Evolutionary conservation across 2,797 vertebrate species (phyloP).

Genomic region (Cygnus olor): DNA sequence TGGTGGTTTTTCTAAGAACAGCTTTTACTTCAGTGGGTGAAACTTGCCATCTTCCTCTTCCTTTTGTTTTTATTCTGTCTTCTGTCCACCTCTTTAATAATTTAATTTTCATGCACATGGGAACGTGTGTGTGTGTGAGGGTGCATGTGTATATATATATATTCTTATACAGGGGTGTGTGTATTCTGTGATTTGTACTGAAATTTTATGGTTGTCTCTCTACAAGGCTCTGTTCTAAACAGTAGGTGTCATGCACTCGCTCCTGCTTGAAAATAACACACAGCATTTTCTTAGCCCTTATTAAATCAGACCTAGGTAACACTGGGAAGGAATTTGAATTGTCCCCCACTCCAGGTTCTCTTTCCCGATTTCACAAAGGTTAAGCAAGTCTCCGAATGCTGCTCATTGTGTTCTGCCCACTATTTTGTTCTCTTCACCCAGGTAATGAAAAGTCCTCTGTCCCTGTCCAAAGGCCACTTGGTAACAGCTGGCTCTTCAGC

Average conservation of each 20-base stretch:
- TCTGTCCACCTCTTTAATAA: not conserved
- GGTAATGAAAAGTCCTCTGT: not conserved
- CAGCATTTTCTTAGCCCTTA: not conserved
- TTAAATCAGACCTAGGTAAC: not conserved
- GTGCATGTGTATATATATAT: too few relatives aligned
- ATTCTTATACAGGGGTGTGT: not conserved
- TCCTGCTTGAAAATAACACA: not conserved
- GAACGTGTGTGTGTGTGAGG: fast-evolving
- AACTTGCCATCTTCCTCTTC: not conserved
- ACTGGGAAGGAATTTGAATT: not conserved
- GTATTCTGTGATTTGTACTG: not conserved
- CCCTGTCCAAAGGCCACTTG: not conserved
- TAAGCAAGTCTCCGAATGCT: fast-evolving
- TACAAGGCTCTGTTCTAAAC: not conserved
- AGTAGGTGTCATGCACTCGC: not conserved
- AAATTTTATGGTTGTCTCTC: not conserved
- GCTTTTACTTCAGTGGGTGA: not conserved
- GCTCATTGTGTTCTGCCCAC: not conserved
- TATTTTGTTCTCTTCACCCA: not conserved
- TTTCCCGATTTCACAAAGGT: not conserved
- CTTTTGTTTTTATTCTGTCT: not conserved
- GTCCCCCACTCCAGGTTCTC: not conserved
- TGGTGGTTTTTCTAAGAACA: not conserved
- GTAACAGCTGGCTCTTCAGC: not conserved
- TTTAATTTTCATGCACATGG: not conserved